phyloP scores from a whole-genome alignment of 2,797 vertebrate genomes.

The Parauchenoglanis punctatus region DNA sequence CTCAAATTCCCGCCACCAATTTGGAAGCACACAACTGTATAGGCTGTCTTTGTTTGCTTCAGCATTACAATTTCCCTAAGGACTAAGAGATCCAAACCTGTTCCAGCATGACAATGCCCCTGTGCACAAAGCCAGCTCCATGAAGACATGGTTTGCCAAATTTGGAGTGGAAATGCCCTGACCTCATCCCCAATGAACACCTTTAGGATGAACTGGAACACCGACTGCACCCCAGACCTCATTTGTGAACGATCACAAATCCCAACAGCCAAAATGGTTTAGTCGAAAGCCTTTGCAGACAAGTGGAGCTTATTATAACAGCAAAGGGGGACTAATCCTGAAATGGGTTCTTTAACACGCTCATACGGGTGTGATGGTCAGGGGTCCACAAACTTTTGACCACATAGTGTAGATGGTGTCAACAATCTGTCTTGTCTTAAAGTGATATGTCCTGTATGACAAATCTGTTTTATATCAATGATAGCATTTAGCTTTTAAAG shows the following conservation, averaged over 20 bases:
- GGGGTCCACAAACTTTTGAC: background rate
- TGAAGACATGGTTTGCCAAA: no score
- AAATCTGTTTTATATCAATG: background rate
- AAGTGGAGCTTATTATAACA: no score
- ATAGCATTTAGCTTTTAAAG: constrained; percentile 2
- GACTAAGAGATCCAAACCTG: background rate
- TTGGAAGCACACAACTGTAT: background rate
- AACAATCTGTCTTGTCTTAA: background rate
- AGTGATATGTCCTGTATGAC: constrained; percentile 7
- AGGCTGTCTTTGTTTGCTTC: no score
- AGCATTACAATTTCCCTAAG: background rate
- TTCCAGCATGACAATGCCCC: no score
- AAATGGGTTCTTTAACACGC: background rate
- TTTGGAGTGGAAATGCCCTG: no score
- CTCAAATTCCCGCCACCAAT: background rate
- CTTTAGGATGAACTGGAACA: no score
- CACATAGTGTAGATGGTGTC: background rate
- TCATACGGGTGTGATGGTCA: background rate
- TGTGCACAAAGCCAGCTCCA: no score
- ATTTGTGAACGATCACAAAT: background rate
- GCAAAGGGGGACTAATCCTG: background rate
- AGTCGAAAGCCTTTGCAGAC: background rate
- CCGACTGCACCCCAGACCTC: background rate
- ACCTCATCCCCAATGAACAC: no score
- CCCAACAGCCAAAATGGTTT: background rate